phyloP scores from a whole-genome alignment of 2,113 vertebrate genomes.

The Gobiocypris rarus region DNA sequence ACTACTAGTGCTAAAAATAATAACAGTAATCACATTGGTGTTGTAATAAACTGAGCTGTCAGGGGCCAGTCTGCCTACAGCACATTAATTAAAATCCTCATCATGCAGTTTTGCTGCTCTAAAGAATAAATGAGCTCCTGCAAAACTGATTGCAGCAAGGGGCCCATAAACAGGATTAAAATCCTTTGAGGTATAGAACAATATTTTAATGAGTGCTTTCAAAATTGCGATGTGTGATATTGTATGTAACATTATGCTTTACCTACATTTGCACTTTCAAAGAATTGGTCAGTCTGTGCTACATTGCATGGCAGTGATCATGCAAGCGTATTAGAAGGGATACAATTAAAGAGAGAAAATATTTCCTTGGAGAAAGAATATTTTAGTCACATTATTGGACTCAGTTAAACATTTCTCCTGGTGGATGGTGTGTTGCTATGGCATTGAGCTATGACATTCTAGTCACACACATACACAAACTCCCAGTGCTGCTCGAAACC shows the following conservation, averaged over 20 bases:
- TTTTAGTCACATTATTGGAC: conserved; percentile 33
- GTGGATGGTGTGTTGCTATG: conserved; percentile 58
- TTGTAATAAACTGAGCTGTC: conserved; percentile 18
- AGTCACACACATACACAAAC: conserved; percentile 40
- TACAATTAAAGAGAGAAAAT: neutral
- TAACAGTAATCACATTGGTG: conserved; percentile 1
- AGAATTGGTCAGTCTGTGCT: neutral
- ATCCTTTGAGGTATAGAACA: neutral
- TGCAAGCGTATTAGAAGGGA: neutral
- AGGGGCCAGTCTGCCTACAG: conserved; percentile 19
- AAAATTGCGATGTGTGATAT: neutral
- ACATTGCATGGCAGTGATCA: neutral
- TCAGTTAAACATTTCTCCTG: conserved; percentile 34
- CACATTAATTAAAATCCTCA: conserved; percentile 21
- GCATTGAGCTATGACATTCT: conserved; percentile 48
- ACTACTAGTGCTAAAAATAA: conserved; percentile 20
- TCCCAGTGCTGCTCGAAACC: conserved; percentile 44
- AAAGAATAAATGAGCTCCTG: conserved; percentile 13
- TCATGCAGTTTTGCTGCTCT: neutral
- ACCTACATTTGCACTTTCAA: neutral
- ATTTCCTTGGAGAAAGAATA: neutral
- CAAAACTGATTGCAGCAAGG: conserved; percentile 4
- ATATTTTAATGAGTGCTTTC: conserved; percentile 1
- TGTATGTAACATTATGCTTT: neutral
- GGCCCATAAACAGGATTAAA: neutral